A percentile compares a stretch with the other conserved stretches of the same genome.
Evolutionary conservation across 2,797 vertebrate genomes (phyloP).

Genomic region (Echeneis naucrates): DNA sequence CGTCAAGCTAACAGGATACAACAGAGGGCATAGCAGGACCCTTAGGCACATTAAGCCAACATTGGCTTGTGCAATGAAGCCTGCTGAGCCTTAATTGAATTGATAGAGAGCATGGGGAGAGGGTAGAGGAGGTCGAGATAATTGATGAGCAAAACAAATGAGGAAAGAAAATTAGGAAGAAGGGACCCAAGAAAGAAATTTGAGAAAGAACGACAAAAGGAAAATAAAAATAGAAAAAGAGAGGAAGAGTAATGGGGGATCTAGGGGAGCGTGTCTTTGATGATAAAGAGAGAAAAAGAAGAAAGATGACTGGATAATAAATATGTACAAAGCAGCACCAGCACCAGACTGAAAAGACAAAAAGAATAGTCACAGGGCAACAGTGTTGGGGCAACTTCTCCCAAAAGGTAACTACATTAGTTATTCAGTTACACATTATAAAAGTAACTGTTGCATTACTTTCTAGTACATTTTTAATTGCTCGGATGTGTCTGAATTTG

Average conservation of each 20-base stretch:
- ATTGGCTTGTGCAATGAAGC: slow-evolving; percentile 77
- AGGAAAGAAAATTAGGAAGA: slow-evolving; percentile 47
- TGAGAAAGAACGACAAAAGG: slow-evolving; percentile 44
- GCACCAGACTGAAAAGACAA: slow-evolving; percentile 25
- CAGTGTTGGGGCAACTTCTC: too few relatives aligned
- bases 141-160: slow-evolving; percentile 65
- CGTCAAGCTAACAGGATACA: slow-evolving; percentile 72
- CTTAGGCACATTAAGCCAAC: slow-evolving; percentile 67
- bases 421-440: too few relatives aligned
- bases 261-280: slow-evolving; percentile 21
- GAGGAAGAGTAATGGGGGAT: slow-evolving; percentile 40
- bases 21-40: slow-evolving; percentile 58
- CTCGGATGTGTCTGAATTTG: too few relatives aligned
- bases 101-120: slow-evolving; percentile 67
- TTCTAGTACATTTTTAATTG: too few relatives aligned
- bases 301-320: slow-evolving; percentile 44
- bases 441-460: too few relatives aligned
- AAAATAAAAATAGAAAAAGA: slow-evolving; percentile 22
- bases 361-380: slow-evolving; percentile 16
- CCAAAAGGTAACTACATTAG: too few relatives aligned
- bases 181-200: slow-evolving; percentile 32
- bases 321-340: slow-evolving; percentile 17
- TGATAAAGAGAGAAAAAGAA: slow-evolving; percentile 25
- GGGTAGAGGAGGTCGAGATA: slow-evolving; percentile 34
- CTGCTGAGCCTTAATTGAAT: slow-evolving; percentile 75